A percentile compares a stretch with the other conserved stretches of the same genome.
These are phyloP conservation scores for Peromyscus californicus DNA, from an alignment of 2,113 vertebrate species.

Conservation along the genomic window DNA sequence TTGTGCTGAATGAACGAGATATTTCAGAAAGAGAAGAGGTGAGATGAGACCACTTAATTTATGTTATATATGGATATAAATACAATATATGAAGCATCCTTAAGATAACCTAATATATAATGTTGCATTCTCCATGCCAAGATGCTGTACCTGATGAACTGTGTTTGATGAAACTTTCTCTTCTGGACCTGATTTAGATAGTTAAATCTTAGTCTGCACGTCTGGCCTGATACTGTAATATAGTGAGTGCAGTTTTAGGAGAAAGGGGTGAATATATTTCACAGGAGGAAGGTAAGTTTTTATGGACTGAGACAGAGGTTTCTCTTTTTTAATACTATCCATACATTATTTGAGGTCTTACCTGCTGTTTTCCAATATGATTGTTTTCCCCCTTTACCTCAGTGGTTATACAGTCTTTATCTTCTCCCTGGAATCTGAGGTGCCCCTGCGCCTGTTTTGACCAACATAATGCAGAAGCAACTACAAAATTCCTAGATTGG, in stretches of 20 bases:
- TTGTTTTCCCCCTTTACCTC: background rate
- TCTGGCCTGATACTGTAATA: background rate
- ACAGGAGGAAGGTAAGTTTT: background rate
- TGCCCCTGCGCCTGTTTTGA: background rate
- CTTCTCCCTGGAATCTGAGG: background rate
- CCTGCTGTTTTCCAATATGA: background rate
- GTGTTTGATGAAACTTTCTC: background rate
- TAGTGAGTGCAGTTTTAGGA: background rate
- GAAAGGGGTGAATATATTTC: background rate
- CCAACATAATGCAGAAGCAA: background rate
- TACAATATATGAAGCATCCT: background rate
- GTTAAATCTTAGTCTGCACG: background rate
- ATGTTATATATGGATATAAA: background rate
- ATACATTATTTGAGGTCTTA: background rate
- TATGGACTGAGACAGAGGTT: background rate
- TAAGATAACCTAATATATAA: background rate
- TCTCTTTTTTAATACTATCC: background rate
- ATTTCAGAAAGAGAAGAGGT: background rate
- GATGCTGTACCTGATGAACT: background rate
- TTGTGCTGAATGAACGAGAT: background rate
- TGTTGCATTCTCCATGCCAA: background rate
- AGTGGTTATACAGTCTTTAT: background rate
- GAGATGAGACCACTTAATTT: background rate
- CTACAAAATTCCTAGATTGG: background rate
- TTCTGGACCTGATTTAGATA: background rate